Base-by-base conservation (phyloP, 2,797 vertebrate genomes). In the Cephalopachus bancanus region DNA sequence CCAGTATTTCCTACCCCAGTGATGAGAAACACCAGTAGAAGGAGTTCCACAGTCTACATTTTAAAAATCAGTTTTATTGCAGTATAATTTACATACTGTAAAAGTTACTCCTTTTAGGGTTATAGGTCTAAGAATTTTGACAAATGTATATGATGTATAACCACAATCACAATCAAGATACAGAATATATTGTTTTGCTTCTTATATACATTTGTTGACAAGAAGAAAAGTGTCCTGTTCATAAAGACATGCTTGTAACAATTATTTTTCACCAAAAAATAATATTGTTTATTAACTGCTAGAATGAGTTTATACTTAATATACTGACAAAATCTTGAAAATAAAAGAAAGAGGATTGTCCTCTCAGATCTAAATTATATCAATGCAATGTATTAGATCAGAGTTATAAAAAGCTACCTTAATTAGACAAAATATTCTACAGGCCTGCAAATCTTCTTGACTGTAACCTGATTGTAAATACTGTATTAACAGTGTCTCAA, bases 251-350 rank as follows among this genome's bases (percentile, higher is more conserved):
- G 62, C 71, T 59, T 71, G 3, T 49, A 87, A 83, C 10, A 95
- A 92, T 83, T 78, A 81, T 26, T 93, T 71, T 85, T 93, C 65
- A 74, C 2, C 24, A 30, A 76, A 93, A 88, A 89, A 57, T 53
- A 79, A 67, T 78, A 62, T 10, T 55, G 12, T 59, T 37, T 85
- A 9, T 76, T 88, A 84, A 19, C n/a, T 20, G 12, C 44, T 59
- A 93, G 67, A 95, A 85, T 78, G 20, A 93, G 26, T 72, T 37
- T 19, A 76, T 53, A 93, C 12, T 89, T 91, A 83, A 71, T 57
- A 11, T 64, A 44, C 8, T 92, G 81, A 93, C 10, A 88, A 80
- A 91, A 33, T 83, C 17, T 49, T 81, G 49, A 93, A 93, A 92
- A 87, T 30, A 75, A 62, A 37, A 91, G 57, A 62, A 49, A 59